These are phyloP conservation scores for Mythimna loreyi DNA, from an alignment of 2,888 invertebrate species.

Conservation along the genomic window DNA sequence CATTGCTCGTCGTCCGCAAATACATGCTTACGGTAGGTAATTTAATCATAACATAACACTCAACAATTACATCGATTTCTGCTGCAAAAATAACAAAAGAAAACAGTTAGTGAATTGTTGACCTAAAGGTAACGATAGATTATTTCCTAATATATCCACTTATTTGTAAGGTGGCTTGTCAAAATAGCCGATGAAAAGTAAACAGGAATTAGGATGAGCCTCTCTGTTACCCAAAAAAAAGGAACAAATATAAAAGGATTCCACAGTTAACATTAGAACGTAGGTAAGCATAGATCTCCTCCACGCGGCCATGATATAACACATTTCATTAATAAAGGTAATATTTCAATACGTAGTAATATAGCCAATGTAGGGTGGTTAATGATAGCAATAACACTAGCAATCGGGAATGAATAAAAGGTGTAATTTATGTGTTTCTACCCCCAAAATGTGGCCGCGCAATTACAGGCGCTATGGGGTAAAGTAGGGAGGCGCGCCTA, in stretches of 20 bases:
- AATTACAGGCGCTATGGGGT: conserved; percentile 79
- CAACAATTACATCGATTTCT: not conserved
- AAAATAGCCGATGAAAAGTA: not conserved
- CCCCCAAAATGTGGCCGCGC: conserved; percentile 84
- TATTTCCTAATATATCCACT: not conserved
- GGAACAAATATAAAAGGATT: conserved; percentile 1
- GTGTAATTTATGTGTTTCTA: conserved; percentile 87
- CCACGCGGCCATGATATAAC: conserved; percentile 45
- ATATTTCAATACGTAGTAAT: conserved; percentile 73
- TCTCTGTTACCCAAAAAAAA: not conserved
- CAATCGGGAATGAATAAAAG: conserved; percentile 87
- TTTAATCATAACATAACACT: not conserved
- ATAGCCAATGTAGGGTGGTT: conserved; percentile 71
- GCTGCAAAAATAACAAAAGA: not conserved
- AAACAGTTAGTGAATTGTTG: not conserved
- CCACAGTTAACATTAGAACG: not conserved
- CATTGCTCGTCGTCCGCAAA: too few relatives aligned
- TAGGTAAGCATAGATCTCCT: conserved; percentile 18
- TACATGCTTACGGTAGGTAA: too few relatives aligned
- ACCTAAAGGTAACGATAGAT: not conserved
- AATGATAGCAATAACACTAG: conserved; percentile 84
- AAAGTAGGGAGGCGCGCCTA: conserved; percentile 65
- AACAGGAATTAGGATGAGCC: not conserved
- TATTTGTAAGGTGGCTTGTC: not conserved
- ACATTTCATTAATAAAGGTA: conserved; percentile 66